Percentiles rank a stretch among this genome's conserved stretches.
Conservation (phyloP, 2,113 vertebrate genomes). For the Scytalopus superciliaris region DNA sequence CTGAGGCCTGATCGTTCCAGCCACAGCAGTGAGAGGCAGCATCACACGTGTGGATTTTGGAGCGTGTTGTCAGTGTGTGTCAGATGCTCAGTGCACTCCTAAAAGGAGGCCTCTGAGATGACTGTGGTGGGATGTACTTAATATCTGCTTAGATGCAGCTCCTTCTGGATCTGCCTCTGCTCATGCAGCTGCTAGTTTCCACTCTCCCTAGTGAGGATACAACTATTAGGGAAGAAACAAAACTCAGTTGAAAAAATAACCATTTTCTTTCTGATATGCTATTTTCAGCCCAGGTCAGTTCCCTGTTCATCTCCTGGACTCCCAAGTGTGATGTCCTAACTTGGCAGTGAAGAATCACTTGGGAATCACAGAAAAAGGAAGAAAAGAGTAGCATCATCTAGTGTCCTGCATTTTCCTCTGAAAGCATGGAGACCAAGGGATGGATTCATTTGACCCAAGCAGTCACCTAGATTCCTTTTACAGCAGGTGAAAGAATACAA, state of each 20-base stretch:
- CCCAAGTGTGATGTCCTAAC: background rate
- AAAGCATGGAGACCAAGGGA: background rate
- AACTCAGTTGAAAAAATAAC: background rate
- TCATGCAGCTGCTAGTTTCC: background rate
- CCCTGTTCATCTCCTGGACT: background rate
- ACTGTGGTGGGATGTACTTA: background rate
- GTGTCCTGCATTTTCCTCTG: background rate
- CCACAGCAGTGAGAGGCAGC: background rate
- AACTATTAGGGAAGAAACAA: background rate
- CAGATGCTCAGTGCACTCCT: fast-evolving
- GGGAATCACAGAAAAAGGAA: background rate
- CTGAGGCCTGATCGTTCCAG: background rate
- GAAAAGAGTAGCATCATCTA: background rate
- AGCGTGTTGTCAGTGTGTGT: fast-evolving
- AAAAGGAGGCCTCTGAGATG: fast-evolving
- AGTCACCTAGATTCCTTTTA: background rate
- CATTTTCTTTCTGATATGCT: background rate
- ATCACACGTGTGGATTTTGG: background rate
- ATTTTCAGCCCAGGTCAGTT: background rate
- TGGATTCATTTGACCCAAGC: background rate
- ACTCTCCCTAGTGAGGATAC: background rate
- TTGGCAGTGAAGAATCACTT: background rate
- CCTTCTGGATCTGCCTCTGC: background rate
- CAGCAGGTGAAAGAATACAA: background rate
- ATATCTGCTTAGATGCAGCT: background rate